Conservation (phyloP, 2,888 invertebrate genomes). For the Hemithea aestivaria region DNA sequence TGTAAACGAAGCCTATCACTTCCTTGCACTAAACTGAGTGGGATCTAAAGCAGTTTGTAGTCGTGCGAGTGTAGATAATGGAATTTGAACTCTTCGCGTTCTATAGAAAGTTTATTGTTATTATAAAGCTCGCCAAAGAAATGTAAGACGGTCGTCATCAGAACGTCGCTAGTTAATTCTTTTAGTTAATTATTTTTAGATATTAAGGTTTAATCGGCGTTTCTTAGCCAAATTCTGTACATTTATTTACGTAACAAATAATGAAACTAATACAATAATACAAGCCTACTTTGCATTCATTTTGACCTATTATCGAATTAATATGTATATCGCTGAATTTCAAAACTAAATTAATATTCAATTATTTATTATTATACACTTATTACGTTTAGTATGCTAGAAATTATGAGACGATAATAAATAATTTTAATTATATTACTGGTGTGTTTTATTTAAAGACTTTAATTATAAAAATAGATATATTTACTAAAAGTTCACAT, state of each 20-base stretch:
- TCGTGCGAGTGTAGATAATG: too few species aligned
- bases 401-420: constrained; percentile 80
- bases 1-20: too few species aligned
- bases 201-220: constrained; percentile 30
- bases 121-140: constrained; percentile 73
- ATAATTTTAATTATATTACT: constrained; percentile 80
- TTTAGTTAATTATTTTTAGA: constrained; percentile 45
- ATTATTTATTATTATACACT: constrained; percentile 80
- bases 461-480: constrained; percentile 6
- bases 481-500: neutral
- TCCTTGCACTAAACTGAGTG: too few species aligned
- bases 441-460: constrained; percentile 53
- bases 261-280: constrained; percentile 71
- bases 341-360: constrained; percentile 78
- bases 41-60: too few species aligned
- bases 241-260: constrained; percentile 54
- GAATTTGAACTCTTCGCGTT: constrained; percentile 15
- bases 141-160: constrained; percentile 63
- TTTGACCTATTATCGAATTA: constrained; percentile 70
- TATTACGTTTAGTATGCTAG: constrained; percentile 81
- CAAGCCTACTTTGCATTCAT: constrained; percentile 73
- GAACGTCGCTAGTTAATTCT: constrained; percentile 60
- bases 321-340: constrained; percentile 75
- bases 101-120: constrained; percentile 56
- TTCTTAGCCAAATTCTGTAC: constrained; percentile 37